These are phyloP conservation scores for Ophioninae sp. DNA, from an alignment of 2,888 invertebrate species.

Conservation along the genomic window DNA sequence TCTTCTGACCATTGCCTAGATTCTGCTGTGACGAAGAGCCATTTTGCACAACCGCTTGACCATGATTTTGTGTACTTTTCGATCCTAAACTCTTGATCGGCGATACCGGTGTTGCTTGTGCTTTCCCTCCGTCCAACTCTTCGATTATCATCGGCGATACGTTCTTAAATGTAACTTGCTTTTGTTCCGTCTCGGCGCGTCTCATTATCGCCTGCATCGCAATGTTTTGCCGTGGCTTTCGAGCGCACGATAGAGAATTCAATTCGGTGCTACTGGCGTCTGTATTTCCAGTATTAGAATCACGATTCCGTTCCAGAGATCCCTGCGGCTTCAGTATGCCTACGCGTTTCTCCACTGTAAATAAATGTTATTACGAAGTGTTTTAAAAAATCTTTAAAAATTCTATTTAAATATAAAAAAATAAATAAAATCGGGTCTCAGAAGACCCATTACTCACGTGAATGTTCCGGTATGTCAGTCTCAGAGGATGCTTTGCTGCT, in stretches of 20 bases:
- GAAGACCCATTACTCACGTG: constrained; percentile 66
- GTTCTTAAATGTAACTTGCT: constrained; percentile 82
- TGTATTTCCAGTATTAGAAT: constrained; percentile 61
- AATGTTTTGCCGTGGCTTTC: constrained; percentile 86
- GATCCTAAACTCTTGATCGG: constrained; percentile 61
- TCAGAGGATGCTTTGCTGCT: constrained; percentile 78
- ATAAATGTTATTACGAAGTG: constrained; percentile 5
- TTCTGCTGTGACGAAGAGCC: constrained; percentile 36
- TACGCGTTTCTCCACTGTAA: constrained; percentile 83
- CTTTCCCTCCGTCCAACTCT: constrained; percentile 65
- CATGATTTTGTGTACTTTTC: constrained; percentile 57
- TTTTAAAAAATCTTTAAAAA: neutral
- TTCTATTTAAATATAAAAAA: no score
- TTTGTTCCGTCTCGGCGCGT: constrained; percentile 87
- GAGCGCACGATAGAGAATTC: constrained; percentile 64
- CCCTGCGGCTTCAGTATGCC: constrained; percentile 89
- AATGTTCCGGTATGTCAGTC: constrained; percentile 72
- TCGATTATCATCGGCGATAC: constrained; percentile 74
- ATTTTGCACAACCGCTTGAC: constrained; percentile 39
- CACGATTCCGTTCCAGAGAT: constrained; percentile 86
- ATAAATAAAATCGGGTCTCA: no score
- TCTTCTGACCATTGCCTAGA: constrained; percentile 45
- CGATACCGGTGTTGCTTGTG: constrained; percentile 40
- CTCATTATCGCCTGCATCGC: constrained; percentile 90
- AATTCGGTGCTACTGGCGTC: constrained; percentile 69